Base-by-base conservation (phyloP, 2,797 vertebrate genomes). In the Arremon aurantiirostris region DNA sequence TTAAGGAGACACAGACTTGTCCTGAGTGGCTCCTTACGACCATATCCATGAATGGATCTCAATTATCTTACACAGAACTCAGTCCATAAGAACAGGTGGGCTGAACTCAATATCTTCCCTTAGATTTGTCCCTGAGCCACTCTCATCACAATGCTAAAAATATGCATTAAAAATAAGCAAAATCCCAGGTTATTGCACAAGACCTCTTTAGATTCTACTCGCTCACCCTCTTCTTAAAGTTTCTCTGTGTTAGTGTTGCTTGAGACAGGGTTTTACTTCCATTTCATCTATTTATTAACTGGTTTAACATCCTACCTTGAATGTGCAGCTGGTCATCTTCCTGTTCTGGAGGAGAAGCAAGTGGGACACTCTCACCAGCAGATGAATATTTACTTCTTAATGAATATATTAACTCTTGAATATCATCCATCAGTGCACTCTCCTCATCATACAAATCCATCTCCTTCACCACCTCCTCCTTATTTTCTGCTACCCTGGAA, bases 371-470 rank as follows among this genome's bases (percentile, higher is more conserved):
- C 75, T 98, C 98, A 61, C 97, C 98, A 66, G 71, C 95, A 17
- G 97, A 88, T 0, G 98, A 98, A 72, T 99, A 98, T 95, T 98
- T 98, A 94, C 98, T 98, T 80, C 98, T 97, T 32, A 99, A 97
- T 50, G 97, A 98, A 95, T 99, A 99, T n/a, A 98, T 98, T 27
- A 99, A 96, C 95, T 99, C 99, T 96, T 99, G 99, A 94, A 99
- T 98, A 41, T 99, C 98, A 65, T 99, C 99, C 63, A 99, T 95
- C 63, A 99, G 94, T 7, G 98, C 96, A 0, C 98, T 97, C 96
- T 99, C 99, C 65, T 99, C 98, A 53, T 99, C 98, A 60, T 98
- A 94, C 68, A 96, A 47, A 53, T 95, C 96, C 5, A 70, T 93
- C 34, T 98, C 98, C 57, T 70, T 87, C 9, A 97, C 80, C 12